These are phyloP conservation scores for Buphagus erythrorhynchus DNA, from an alignment of 2,797 vertebrate species.

Conservation along the genomic window DNA sequence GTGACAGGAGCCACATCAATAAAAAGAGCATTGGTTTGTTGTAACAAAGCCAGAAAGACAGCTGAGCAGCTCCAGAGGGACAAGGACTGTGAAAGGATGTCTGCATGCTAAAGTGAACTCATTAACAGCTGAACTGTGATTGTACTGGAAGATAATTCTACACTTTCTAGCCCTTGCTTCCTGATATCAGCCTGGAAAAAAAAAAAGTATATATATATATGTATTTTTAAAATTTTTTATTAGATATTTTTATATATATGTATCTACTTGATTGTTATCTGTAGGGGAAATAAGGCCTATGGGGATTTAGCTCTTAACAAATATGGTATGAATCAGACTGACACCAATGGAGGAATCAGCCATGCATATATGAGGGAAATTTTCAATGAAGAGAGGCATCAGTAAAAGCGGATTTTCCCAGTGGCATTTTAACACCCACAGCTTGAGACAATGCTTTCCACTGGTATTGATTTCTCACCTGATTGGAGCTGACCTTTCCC, in stretches of 20 bases:
- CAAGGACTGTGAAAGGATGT: background rate
- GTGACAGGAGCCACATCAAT: accelerated
- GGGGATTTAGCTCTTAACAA: background rate
- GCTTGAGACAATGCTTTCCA: background rate
- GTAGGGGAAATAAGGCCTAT: background rate
- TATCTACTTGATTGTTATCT: background rate
- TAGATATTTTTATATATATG: background rate
- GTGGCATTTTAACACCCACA: background rate
- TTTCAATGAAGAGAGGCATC: background rate
- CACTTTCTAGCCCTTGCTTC: background rate
- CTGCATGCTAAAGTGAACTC: background rate
- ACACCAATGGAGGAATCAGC: background rate
- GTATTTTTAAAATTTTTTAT: background rate
- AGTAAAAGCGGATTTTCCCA: background rate
- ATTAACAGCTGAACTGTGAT: background rate
- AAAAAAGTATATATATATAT: background rate
- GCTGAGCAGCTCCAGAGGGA: background rate
- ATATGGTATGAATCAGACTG: background rate
- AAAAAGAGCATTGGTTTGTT: background rate
- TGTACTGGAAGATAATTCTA: background rate
- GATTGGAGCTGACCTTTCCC: background rate
- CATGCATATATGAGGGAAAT: background rate
- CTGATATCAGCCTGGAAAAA: background rate
- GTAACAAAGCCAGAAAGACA: background rate
- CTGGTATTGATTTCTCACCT: background rate